Evolutionary conservation across 2,797 vertebrate species (phyloP).

Genomic region (Oreochromis grahami): DNA sequence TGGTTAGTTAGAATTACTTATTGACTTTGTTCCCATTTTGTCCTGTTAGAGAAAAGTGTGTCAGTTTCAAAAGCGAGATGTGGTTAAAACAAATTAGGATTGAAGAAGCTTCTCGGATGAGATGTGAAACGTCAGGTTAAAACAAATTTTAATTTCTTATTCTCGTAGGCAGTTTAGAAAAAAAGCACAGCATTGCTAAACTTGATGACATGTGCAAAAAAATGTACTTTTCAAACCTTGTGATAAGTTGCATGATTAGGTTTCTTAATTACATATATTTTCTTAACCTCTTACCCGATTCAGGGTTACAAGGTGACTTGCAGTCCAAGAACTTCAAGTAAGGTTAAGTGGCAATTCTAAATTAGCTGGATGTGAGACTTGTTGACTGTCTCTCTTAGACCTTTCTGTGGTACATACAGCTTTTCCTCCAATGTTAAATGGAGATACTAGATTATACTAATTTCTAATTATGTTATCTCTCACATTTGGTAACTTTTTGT

Average conservation of each 20-base stretch:
- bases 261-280: background rate
- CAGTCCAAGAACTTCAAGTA: background rate
- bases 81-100: background rate
- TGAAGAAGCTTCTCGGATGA: background rate
- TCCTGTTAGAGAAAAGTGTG: background rate
- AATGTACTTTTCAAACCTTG: rapidly evolving
- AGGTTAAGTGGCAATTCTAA: background rate
- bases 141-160: background rate
- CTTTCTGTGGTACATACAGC: background rate
- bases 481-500: background rate
- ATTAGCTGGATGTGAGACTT: background rate
- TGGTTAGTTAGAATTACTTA: background rate
- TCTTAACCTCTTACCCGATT: background rate
- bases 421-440: background rate
- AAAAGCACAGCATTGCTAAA: background rate
- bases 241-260: background rate
- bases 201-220: background rate
- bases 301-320: background rate
- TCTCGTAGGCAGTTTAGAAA: background rate
- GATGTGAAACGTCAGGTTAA: background rate
- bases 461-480: background rate
- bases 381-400: background rate
- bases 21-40: background rate
- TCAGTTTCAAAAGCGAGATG: background rate
- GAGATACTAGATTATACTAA: background rate